Percentiles rank a stretch among this genome's conserved stretches.
Conservation (phyloP, 2,797 vertebrate genomes). For the Sebastes steindachneri region DNA sequence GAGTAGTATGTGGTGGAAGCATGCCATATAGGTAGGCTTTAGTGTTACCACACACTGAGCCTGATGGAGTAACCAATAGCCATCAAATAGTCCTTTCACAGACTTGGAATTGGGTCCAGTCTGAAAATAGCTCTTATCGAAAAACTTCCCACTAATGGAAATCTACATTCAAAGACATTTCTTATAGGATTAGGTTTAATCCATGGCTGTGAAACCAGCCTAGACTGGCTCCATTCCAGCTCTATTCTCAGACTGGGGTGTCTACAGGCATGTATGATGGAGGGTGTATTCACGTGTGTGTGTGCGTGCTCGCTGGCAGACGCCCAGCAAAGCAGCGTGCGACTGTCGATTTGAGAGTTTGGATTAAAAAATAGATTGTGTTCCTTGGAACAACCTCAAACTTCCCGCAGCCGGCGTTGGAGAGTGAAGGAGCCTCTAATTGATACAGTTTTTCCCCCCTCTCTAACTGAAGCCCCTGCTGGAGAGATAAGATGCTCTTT, state of each 20-base stretch:
- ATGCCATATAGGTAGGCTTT: neutral
- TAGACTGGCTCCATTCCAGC: slow-evolving; percentile 49
- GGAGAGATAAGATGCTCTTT: slow-evolving; percentile 52
- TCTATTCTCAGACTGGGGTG: slow-evolving; percentile 32
- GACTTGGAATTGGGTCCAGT: slow-evolving; percentile 6
- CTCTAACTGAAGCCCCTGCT: slow-evolving; percentile 27
- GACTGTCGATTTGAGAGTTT: slow-evolving; percentile 38
- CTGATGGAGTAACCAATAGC: slow-evolving; percentile 4
- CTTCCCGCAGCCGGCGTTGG: slow-evolving; percentile 11
- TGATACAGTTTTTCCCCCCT: slow-evolving; percentile 39
- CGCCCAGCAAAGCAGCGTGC: neutral
- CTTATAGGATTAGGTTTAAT: slow-evolving; percentile 73
- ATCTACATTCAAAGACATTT: slow-evolving; percentile 64
- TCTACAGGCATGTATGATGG: slow-evolving; percentile 1
- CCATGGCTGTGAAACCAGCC: slow-evolving; percentile 68
- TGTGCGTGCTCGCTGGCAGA: neutral
- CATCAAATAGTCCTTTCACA: slow-evolving; percentile 8
- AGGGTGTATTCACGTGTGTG: neutral
- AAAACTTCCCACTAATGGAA: slow-evolving; percentile 53
- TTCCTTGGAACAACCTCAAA: slow-evolving; percentile 56
- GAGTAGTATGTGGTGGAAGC: neutral
- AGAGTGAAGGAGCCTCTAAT: slow-evolving; percentile 53
- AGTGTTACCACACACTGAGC: neutral
- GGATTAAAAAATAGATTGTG: slow-evolving; percentile 55
- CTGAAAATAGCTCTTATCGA: slow-evolving; percentile 28